Evolutionary conservation across 37 sponge, comb jelly and placozoan genomes (phyloP).

Genomic region (Ianthella basta): DNA sequence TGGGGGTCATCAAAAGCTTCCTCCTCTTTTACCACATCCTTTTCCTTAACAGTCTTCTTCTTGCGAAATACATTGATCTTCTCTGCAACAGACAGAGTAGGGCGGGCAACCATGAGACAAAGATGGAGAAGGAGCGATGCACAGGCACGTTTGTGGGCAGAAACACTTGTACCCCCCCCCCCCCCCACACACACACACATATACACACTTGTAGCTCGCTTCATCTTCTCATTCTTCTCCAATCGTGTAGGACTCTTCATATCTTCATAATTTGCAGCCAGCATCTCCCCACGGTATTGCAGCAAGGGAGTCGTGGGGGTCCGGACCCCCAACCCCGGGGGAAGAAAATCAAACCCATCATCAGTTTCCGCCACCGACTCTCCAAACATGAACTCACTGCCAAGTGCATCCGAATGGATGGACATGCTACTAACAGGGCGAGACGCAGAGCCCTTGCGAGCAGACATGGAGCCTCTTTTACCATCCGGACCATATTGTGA

Average conservation of each 20-base stretch:
- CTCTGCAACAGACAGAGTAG: not conserved
- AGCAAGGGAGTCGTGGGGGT: constrained; percentile 72
- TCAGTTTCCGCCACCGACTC: constrained; percentile 32
- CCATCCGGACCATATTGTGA: constrained; percentile 12
- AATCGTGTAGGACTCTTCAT: constrained; percentile 49
- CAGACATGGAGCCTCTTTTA: constrained; percentile 23
- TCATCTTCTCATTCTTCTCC: constrained; percentile 50
- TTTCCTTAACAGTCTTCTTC: not conserved
- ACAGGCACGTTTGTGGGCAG: no score
- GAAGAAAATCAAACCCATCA: constrained; percentile 63
- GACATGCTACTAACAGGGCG: constrained; percentile 57
- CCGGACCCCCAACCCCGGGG: constrained; percentile 50
- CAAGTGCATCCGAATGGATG: constrained; percentile 39
- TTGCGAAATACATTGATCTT: not conserved
- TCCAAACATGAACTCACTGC: constrained; percentile 37
- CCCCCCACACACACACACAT: no score
- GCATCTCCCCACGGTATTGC: constrained; percentile 57
- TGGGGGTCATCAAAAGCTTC: no score
- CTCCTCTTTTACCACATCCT: not conserved
- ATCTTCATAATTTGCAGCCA: constrained; percentile 1
- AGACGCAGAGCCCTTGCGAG: constrained; percentile 48
- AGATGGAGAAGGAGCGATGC: no score
- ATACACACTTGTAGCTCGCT: constrained; percentile 8
- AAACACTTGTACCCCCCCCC: no score
- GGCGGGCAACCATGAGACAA: not conserved